Evolutionary conservation across 2,888 invertebrate species (phyloP), one percentile per base, ranked within the genome.

Genomic region (Camponotus fellah): DNA sequence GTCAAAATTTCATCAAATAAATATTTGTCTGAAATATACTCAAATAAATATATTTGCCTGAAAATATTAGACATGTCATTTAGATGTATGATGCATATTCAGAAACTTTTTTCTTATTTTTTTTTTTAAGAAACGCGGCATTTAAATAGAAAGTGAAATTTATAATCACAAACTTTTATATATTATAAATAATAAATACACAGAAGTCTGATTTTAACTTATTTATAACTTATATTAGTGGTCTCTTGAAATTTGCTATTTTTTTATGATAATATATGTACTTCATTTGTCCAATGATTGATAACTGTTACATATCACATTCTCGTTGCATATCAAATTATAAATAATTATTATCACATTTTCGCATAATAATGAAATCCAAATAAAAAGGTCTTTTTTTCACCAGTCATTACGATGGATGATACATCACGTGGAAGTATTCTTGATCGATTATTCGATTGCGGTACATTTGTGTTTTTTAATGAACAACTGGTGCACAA

Each of bases 401-500:
- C 14, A 10, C 26, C 21, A 14, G 10, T 40, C 49, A 85, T 64
- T 76, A 88, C 82, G 72, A 58, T 68, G 26, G 66, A 87, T 32
- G 58, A 82, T 14, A 34, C 62, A 9, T 2, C 80, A 9, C 21
- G 32, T 2, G 75, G 26, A 43, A 77, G 26, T 46, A n/a, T 83
- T 37, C 21, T 87, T 9, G 26, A 82, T 37, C 87, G 40, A 81
- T n/a, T 89, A 14, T 56, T 81, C 0, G 56, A 84, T 14, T 80
- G 60, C 14, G 77, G 89, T 89, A 87, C 88, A 58, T 72, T 64
- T 49, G 9, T 72, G n/a, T 53, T 56, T 37, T 21, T 37, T 8
- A 53, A 2, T 49, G 32, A 43, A 5, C 17, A 37, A 17, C 21
- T 17, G 9, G 4, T 10, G 34, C 6, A 3, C 10, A 43, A 40